A percentile compares a stretch with the other conserved stretches of the same genome.
These are phyloP conservation scores for Lydus trimaculatus DNA, from an alignment of 2,888 invertebrate genomes.

Conservation along the genomic window DNA sequence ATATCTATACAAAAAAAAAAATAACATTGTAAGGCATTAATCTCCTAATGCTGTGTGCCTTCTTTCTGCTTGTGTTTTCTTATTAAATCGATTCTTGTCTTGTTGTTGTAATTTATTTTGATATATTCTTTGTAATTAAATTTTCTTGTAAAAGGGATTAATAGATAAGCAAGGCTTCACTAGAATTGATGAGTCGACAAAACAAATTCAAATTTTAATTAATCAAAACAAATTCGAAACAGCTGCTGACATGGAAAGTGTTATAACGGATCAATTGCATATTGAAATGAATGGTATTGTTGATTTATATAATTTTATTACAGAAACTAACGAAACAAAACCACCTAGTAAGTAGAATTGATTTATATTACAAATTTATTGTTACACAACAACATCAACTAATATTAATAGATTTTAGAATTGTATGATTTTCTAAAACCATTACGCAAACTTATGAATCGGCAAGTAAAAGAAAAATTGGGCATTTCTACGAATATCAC, in stretches of 20 bases:
- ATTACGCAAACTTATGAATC: constrained; percentile 73
- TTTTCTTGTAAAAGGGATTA: constrained; percentile 45
- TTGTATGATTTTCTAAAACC: constrained; percentile 9
- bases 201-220: constrained; percentile 45
- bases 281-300: constrained; percentile 10
- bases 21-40: background rate
- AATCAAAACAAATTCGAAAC: constrained; percentile 63
- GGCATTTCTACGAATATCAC: constrained; percentile 69
- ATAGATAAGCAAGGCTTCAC: constrained; percentile 48
- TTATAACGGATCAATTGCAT: constrained; percentile 16
- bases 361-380: background rate
- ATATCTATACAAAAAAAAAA: background rate
- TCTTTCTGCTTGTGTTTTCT: constrained; percentile 9
- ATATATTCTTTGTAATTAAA: constrained; percentile 35
- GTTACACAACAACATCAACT: background rate
- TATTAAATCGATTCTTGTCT: background rate
- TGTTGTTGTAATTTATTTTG: constrained; percentile 12
- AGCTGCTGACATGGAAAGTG: constrained; percentile 70
- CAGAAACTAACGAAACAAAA: constrained; percentile 18
- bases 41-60: background rate
- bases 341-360: constrained; percentile 15
- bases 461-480: constrained; percentile 71
- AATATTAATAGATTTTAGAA: constrained; percentile 13
- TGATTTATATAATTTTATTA: constrained; percentile 23
- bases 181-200: constrained; percentile 46